Percentiles rank a stretch among this genome's conserved stretches.
Evolutionary conservation across 2,888 invertebrate genomes (phyloP).

Genomic region (Troglohyphantes excavatus): DNA sequence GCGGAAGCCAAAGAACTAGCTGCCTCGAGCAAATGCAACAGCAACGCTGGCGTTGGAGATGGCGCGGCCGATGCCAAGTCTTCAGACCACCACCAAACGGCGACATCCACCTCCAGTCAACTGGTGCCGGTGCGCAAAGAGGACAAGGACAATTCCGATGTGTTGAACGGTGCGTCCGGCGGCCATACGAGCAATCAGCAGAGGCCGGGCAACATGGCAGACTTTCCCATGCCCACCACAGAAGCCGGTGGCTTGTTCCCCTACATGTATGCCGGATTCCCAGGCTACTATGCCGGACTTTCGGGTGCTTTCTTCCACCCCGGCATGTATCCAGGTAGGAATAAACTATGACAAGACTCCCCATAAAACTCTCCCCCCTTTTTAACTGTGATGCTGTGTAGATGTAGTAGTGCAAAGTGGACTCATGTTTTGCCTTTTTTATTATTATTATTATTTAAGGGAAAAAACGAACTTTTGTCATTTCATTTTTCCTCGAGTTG

Average conservation of each 20-base stretch:
- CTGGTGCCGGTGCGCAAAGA: constrained; percentile 80
- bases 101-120: constrained; percentile 81
- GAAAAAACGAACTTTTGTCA: constrained; percentile 50
- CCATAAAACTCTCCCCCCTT: constrained; percentile 43
- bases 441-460: constrained; percentile 8
- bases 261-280: constrained; percentile 83
- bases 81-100: constrained; percentile 74
- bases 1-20: constrained; percentile 52
- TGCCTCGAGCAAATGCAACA: constrained; percentile 52
- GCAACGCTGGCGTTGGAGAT: constrained; percentile 38
- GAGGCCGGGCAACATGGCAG: constrained; percentile 65
- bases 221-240: constrained; percentile 82
- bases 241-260: constrained; percentile 82
- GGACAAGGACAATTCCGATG: constrained; percentile 84
- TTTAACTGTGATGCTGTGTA: constrained; percentile 75
- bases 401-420: constrained; percentile 70
- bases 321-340: constrained; percentile 84
- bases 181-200: constrained; percentile 52
- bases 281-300: constrained; percentile 82
- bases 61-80: background rate
- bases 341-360: constrained; percentile 79
- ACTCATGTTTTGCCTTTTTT: constrained; percentile 58
- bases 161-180: constrained; percentile 82
- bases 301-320: constrained; percentile 85
- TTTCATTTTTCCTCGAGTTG: constrained; percentile 62